Conservation (phyloP, 2,797 vertebrate species). For the Ctenosaura bakeri region DNA sequence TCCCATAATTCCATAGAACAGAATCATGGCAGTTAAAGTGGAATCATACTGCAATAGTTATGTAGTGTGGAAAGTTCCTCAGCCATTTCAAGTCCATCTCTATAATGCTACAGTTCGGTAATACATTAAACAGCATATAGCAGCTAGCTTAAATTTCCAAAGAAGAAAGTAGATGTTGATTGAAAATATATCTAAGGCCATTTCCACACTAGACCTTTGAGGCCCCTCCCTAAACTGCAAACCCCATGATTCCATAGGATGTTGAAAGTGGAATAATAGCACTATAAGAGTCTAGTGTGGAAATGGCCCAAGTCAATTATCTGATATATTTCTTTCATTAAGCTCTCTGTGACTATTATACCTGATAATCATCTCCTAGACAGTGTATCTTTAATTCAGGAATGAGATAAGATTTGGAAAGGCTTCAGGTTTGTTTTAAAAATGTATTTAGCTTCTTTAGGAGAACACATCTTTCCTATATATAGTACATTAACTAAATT, state of each 20-base stretch:
- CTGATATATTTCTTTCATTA: too few relatives aligned
- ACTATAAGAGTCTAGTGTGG: too few relatives aligned
- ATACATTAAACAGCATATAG: neutral
- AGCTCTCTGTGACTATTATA: neutral
- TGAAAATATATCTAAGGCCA: neutral
- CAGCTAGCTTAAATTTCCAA: neutral
- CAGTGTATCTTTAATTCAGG: neutral
- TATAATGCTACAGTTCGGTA: neutral
- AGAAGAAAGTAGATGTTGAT: neutral
- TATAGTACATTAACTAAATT: neutral
- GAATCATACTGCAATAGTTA: too few relatives aligned
- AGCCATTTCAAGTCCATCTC: too few relatives aligned
- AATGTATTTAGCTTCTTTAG: neutral
- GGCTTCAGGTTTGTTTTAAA: neutral
- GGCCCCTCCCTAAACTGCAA: too few relatives aligned
- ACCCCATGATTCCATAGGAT: too few relatives aligned
- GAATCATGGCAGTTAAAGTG: too few relatives aligned
- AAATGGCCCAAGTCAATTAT: neutral
- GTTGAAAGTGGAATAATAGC: too few relatives aligned
- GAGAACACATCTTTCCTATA: neutral
- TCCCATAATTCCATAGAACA: too few relatives aligned
- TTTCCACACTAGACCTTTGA: too few relatives aligned
- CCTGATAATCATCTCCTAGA: neutral
- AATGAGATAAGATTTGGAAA: neutral
- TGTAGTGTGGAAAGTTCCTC: too few relatives aligned